Evolutionary conservation across 2,888 invertebrate species (phyloP), one percentile per base, ranked within the genome.

Genomic region (Athalia rosae): DNA sequence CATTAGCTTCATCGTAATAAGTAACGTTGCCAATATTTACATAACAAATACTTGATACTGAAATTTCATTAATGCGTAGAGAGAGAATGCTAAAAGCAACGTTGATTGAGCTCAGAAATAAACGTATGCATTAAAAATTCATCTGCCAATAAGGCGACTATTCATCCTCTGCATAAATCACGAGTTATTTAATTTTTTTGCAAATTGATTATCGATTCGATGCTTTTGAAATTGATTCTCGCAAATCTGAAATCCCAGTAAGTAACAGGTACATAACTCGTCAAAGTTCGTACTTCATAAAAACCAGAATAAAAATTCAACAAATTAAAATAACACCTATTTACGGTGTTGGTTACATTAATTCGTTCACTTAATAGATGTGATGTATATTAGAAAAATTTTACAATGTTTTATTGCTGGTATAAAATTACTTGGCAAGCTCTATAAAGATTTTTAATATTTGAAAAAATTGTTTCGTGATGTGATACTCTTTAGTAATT

Each of bases 181-280:
- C 28, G 28, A 28, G 0, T 28, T 2, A 28, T 28, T 28, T 28
- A 28, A 28, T 28, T 28, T 28, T 28, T 28, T 28, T 28, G 28
- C 28, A 28, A 28, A 28, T 28, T 28, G 28, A 28, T 28, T 28
- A 28, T 28, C 2, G 28, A 28, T 28, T 28, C 28, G 28, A 28
- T 9, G 47, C 47, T 66, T 48, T 45, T 48, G 45, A 28, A 28
- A 28, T 66, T 47, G 4, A 15, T 48, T 67, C 28, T 28, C 67
- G 53, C 41, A 6, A 15, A 41, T 53, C 13, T 41, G 28, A 67
- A 67, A 67, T 67, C 53, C 50, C 53, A 41, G 15, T 50, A 15
- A 67, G 67, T 50, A 56, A 69, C 69, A 69, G 69, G 69, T 69
- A 69, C 69, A 58, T 45, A 69, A 69, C 69, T 69, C 69, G 9